These are phyloP conservation scores for Hyla sarda DNA, from an alignment of 2,113 vertebrate genomes.

Conservation along the genomic window DNA sequence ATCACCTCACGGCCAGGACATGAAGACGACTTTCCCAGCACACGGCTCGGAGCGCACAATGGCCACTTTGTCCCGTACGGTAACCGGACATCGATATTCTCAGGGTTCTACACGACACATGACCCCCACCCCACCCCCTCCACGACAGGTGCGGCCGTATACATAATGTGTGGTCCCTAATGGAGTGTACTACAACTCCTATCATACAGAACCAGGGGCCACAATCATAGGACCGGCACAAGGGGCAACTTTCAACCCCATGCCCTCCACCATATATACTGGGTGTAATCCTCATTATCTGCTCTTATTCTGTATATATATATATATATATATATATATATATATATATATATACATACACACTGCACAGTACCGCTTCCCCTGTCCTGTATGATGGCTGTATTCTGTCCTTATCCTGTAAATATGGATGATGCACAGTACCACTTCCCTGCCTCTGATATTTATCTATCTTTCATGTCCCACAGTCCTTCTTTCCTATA, in stretches of 20 bases:
- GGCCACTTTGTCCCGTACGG: neutral
- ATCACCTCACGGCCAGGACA: neutral
- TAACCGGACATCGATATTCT: neutral
- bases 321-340: neutral
- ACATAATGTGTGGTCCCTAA: neutral
- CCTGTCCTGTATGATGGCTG: too few species aligned
- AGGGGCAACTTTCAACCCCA: too few species aligned
- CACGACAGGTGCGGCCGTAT: neutral
- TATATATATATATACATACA: neutral
- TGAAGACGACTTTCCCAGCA: neutral
- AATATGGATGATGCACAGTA: neutral
- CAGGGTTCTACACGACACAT: neutral
- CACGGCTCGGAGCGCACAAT: neutral
- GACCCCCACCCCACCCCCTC: neutral
- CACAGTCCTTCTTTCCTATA: too few species aligned
- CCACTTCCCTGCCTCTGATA: neutral
- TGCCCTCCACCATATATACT: too few species aligned
- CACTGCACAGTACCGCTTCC: neutral
- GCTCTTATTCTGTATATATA: neutral
- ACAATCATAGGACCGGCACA: neutral
- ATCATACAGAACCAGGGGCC: neutral
- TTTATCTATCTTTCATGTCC: too few species aligned
- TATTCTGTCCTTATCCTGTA: too few species aligned
- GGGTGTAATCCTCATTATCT: too few species aligned
- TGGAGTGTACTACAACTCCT: neutral